These are phyloP conservation scores for Glossosoma conforme DNA, from an alignment of 1,140 invertebrate genomes.

Conservation along the genomic window DNA sequence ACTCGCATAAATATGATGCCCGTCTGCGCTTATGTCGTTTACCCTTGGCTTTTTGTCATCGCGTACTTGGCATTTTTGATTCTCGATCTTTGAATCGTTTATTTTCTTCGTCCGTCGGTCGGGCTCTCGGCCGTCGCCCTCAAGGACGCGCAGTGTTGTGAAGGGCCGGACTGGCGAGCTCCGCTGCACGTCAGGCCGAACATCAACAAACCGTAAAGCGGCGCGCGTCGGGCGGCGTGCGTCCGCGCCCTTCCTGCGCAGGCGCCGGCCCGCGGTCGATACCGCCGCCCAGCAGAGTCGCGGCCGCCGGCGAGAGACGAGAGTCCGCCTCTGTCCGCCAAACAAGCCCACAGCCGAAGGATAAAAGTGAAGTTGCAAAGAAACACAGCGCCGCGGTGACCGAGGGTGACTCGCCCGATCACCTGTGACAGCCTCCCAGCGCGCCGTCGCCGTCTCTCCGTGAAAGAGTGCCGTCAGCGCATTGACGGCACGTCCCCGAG, in stretches of 20 bases:
- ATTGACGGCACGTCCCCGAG: slow-evolving; percentile 4
- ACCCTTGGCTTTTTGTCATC: slow-evolving; percentile 50
- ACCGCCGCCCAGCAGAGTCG: slow-evolving; percentile 28
- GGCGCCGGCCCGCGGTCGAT: slow-evolving; percentile 18
- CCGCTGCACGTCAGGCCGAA: slow-evolving; percentile 9
- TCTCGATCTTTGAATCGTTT: slow-evolving; percentile 45
- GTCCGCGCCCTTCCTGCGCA: no score
- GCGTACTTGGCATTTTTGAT: slow-evolving; percentile 48
- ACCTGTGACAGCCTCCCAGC: background rate
- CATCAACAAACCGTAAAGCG: slow-evolving; percentile 18
- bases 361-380: no score
- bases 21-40: slow-evolving; percentile 49
- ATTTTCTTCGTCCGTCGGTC: slow-evolving; percentile 1
- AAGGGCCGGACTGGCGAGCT: slow-evolving; percentile 9
- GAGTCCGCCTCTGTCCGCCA: slow-evolving; percentile 33
- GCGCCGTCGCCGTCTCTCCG: background rate
- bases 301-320: no score
- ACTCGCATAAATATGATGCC: no score
- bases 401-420: background rate
- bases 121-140: background rate
- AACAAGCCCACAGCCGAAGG: no score
- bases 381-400: background rate
- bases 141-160: slow-evolving; percentile 7
- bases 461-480: slow-evolving; percentile 3
- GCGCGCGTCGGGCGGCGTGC: slow-evolving; percentile 12